Conservation (phyloP, 1,140 invertebrate genomes). For the Luehdorfia chinensis region DNA sequence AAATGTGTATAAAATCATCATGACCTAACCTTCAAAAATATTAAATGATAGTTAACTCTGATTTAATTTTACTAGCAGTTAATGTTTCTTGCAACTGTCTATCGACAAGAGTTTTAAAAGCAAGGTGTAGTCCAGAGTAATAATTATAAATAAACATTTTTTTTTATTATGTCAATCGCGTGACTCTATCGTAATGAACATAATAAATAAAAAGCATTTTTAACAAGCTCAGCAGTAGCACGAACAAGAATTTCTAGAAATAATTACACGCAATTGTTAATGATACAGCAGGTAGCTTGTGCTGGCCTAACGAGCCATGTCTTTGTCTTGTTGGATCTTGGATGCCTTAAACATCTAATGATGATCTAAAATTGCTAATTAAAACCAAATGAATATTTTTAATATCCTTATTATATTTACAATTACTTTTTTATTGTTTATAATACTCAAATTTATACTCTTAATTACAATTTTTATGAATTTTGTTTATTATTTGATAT, state of each 20-base stretch:
- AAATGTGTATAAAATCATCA: too few species aligned
- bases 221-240: constrained; percentile 3
- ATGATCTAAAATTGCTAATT: too few species aligned
- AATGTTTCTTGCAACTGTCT: background rate
- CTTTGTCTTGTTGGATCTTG: background rate
- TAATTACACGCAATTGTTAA: constrained; percentile 4
- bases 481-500: too few species aligned
- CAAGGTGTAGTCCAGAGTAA: background rate
- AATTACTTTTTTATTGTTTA: too few species aligned
- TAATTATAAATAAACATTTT: constrained; percentile 2
- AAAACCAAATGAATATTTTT: too few species aligned
- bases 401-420: too few species aligned
- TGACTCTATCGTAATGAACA: constrained; percentile 10
- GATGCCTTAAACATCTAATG: too few species aligned
- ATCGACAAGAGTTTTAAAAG: background rate
- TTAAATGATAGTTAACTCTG: too few species aligned
- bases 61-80: too few species aligned
- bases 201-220: constrained; percentile 14
- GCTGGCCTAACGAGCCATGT: background rate
- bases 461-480: too few species aligned
- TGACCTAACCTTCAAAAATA: too few species aligned
- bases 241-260: constrained; percentile 16
- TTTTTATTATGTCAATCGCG: constrained; percentile 5
- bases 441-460: too few species aligned
- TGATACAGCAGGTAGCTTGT: constrained; percentile 8